phyloP scores from a whole-genome alignment of 1,140 invertebrate genomes.

The Drosophila bocqueti region DNA sequence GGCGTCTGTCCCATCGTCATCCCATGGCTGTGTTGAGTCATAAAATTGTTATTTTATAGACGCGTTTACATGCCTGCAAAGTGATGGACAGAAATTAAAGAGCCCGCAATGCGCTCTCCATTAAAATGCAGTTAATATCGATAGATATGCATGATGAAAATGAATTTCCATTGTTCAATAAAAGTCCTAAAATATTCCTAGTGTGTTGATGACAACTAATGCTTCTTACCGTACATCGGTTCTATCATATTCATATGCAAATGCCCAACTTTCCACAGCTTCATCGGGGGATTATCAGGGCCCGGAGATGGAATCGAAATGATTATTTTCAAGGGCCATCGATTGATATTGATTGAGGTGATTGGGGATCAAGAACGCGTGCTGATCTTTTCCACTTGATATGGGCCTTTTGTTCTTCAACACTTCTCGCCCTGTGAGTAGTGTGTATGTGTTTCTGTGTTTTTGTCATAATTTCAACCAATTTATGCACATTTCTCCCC shows the following conservation, averaged over 20 bases:
- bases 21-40: slow-evolving; percentile 31
- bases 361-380: slow-evolving; percentile 43
- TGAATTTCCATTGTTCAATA: slow-evolving; percentile 5
- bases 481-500: slow-evolving; percentile 72
- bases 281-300: slow-evolving; percentile 52
- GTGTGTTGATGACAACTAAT: slow-evolving; percentile 20
- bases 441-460: not conserved
- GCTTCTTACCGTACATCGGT: slow-evolving; percentile 1
- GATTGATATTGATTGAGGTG: slow-evolving; percentile 54
- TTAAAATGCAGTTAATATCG: slow-evolving; percentile 24
- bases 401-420: slow-evolving; percentile 28
- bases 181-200: not conserved
- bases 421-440: slow-evolving; percentile 13
- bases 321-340: slow-evolving; percentile 51
- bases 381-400: slow-evolving; percentile 30
- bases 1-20: slow-evolving; percentile 8
- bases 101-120: slow-evolving; percentile 10
- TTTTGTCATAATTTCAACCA: slow-evolving; percentile 67
- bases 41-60: slow-evolving; percentile 54
- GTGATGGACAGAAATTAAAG: slow-evolving; percentile 7
- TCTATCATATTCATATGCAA: slow-evolving; percentile 48
- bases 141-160: not conserved
- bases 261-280: slow-evolving; percentile 38
- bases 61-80: slow-evolving; percentile 43
- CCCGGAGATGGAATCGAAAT: slow-evolving; percentile 30